Base-by-base conservation (phyloP, 2,888 invertebrate species). In the Diaprepes abbreviatus region DNA sequence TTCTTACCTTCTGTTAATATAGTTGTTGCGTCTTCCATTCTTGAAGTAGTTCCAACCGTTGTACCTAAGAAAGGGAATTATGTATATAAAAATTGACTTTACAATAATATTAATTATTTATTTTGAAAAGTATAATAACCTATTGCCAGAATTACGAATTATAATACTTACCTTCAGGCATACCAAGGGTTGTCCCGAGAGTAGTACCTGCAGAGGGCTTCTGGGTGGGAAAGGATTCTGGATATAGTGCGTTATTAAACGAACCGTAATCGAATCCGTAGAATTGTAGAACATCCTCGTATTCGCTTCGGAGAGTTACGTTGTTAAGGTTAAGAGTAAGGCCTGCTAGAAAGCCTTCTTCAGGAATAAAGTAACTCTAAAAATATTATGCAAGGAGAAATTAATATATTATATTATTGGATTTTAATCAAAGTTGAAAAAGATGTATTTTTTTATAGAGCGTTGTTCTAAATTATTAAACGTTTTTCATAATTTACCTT, bases 311-410 rank as follows among this genome's bases (percentile, higher is more conserved):
- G 50, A 95, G 88, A 3, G 90, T 90, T 0, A 93, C 91, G 79
- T 93, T 92, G 77, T 92, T 92, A 72, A 91, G 90, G 82, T 92
- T 94, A 38, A 95, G 85, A 6, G 92, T 92, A 67, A 94, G 84
- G 0, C 94, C 94, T 10, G 93, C 93, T 1, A 94, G 85, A 73
- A 94, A 94, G 36, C 94, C 94, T 79, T 94, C 93, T 77, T 91
- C 90, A 14, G 92, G 91, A 69, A 93, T 92, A 78, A 94, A 92
- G 81, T 94, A 94, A 55, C 92, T 94, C 94, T 92, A 86, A 70
- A 86, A 71, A 16, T 43, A 1, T 9, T n/a, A n/a, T n/a, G n/a
- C n/a, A n/a, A n/a, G n/a, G n/a, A n/a, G n/a, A n/a, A n/a, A n/a
- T n/a, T n/a, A n/a, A n/a, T n/a, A n/a, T n/a, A n/a, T n/a, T n/a